Evolutionary conservation across 2,888 invertebrate species (phyloP).

Genomic region (Stenoptilia bipunctidactyla): DNA sequence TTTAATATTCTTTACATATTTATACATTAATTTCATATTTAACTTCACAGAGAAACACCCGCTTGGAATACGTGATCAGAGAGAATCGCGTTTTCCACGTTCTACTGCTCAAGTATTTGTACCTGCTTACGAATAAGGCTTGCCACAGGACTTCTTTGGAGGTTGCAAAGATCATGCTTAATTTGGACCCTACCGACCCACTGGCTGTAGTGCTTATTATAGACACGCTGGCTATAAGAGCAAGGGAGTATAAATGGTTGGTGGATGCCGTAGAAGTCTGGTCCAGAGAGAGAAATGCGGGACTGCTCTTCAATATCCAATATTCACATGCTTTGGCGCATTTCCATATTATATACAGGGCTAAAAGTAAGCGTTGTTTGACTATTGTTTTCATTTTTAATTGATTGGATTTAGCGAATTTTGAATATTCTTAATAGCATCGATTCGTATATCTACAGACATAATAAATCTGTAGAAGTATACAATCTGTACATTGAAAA

Average conservation of each 20-base stretch:
- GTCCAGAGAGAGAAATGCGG: slow-evolving; percentile 21
- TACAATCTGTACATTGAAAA: too few species aligned
- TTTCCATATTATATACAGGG: slow-evolving; percentile 30
- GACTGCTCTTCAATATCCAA: slow-evolving; percentile 33
- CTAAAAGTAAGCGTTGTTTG: slow-evolving; percentile 22
- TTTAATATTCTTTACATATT: too few species aligned
- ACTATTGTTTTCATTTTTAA: too few species aligned
- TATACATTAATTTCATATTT: too few species aligned
- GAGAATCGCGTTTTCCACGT: slow-evolving; percentile 63
- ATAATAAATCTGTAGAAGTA: not conserved
- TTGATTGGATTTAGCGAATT: too few species aligned
- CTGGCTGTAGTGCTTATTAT: slow-evolving; percentile 79
- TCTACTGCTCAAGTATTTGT: slow-evolving; percentile 81
- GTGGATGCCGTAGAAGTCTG: slow-evolving; percentile 28
- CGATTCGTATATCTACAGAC: not conserved
- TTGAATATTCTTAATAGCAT: too few species aligned
- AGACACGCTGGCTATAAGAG: slow-evolving; percentile 84
- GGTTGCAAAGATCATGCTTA: slow-evolving; percentile 83
- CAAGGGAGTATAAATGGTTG: slow-evolving; percentile 81
- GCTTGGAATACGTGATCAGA: slow-evolving; percentile 32
- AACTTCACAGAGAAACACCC: slow-evolving; percentile 33
- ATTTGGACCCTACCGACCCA: slow-evolving; percentile 83
- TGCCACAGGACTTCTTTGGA: slow-evolving; percentile 90
- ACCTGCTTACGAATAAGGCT: slow-evolving; percentile 81
- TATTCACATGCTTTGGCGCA: slow-evolving; percentile 40